phyloP scores from a whole-genome alignment of 2,888 invertebrate species.

The Anagyrus pseudococci region DNA sequence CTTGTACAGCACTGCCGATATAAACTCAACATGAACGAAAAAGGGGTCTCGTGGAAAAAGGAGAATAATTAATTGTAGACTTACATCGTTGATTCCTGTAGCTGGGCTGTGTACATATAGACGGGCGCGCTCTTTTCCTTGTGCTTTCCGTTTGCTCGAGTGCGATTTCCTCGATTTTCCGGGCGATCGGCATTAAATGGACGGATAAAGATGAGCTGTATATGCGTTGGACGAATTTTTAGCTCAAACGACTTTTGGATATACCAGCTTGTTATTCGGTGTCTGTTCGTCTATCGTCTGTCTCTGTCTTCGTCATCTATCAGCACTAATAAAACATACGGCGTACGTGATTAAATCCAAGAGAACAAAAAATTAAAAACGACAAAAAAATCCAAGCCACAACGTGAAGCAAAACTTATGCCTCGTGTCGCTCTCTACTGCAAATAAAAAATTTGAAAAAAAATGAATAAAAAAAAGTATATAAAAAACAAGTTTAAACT shows the following conservation, averaged over 20 bases:
- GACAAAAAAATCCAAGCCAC: constrained; percentile 41
- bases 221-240: too few relatives aligned
- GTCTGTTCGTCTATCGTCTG: constrained; percentile 54
- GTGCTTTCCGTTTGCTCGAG: constrained; percentile 24
- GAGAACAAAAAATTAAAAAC: constrained; percentile 7
- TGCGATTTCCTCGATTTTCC: constrained; percentile 32
- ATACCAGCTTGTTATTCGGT: too few relatives aligned
- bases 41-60: too few relatives aligned
- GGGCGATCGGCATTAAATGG: constrained; percentile 15
- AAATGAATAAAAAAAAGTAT: too few relatives aligned
- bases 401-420: constrained; percentile 38
- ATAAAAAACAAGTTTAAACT: too few relatives aligned
- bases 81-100: background rate
- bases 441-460: constrained; percentile 20
- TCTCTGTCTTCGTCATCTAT: constrained; percentile 52
- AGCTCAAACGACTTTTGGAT: too few relatives aligned
- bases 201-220: background rate
- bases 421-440: constrained; percentile 29
- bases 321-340: too few relatives aligned
- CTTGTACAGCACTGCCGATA: constrained; percentile 36
- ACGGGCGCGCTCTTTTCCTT: too few relatives aligned
- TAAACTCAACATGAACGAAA: constrained; percentile 1
- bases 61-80: constrained; percentile 1
- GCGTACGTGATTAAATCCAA: too few relatives aligned
- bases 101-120: too few relatives aligned